Evolutionary conservation across 2,888 invertebrate genomes (phyloP), one percentile per base, ranked within the genome.

Genomic region (Harpalus rufipes): DNA sequence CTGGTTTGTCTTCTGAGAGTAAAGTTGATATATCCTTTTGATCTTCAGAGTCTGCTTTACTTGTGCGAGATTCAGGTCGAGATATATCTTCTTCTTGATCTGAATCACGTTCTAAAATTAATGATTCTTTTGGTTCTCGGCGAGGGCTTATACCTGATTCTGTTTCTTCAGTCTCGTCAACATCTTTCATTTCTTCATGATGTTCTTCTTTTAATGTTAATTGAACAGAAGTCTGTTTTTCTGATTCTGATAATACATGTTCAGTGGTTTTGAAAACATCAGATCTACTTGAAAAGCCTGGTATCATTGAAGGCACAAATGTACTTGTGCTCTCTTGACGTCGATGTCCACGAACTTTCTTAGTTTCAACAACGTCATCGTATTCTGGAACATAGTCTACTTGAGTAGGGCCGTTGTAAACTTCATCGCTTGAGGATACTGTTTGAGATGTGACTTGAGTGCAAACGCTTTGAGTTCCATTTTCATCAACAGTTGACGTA

Each of bases 391-490:
- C 89, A 87, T 91, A 92, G 18, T 92, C 92, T 58, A 92, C 92
- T 89, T 92, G 92, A 68, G 92, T 91, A 80, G 92, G 92, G 10
- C 92, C 92, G 90, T 92, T 92, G 78, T 87, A 88, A 25, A 87
- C 87, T 56, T 86, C 85, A 25, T 86, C 82, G 58, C 82, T 85
- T 63, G 86, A 86, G 61, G 85, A 82, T 63, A 74, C 41, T 12
- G 82, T 39, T 86, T 91, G 90, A n/a, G 93, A 92, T 25, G 92
- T 93, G 8, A 93, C 92, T 89, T 93, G 92, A 4, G 93, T 93
- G 86, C 92, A 91, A 8, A 92, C 93, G 86, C 92, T 92, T 86
- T 92, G 91, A 51, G 92, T 89, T 0, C 92, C 92, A 85, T 91
- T 90, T 86, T 92, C 92, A 39, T 90, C 90, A 2, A 93, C 89